Evolutionary conservation across 1,140 invertebrate species (phyloP), one percentile per base, ranked within the genome.

Genomic region (Procambarus virginalis): DNA sequence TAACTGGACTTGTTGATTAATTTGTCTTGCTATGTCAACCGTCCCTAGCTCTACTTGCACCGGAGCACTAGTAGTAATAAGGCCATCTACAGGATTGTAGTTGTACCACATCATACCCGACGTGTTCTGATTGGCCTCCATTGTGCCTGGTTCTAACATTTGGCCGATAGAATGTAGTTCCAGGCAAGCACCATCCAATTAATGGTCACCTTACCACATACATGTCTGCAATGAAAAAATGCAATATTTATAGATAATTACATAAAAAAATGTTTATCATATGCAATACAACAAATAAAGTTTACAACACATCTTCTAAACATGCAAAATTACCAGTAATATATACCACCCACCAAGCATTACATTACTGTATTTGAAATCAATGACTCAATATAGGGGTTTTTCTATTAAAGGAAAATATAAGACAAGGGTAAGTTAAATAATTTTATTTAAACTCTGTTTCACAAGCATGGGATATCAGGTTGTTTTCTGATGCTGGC

Each of bases 401-500:
- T 76, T 45, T 22, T 60, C 34, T 68, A 76, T 34, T 34, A 34
- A 89, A 78, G 81, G 68, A 49, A 77, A 76, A 89, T 84, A 83
- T 46, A 89, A 89, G 70, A 89, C 87, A 83, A 88, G 70, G 79
- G 49, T 78, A 82, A 12, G 46, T 60, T 77, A 64, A 76, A 89
- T 60, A 64, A 20, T 51, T 89, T 89, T 89, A 83, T 83, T 89
- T 58, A 82, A 76, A 55, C n/a, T 89, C 70, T 89, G 87, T 64
- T 89, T 89, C 75, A 89, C 87, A 89, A 89, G 87, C 73, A 89
- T 89, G 87, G 87, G 87, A 89, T 89, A 89, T 89, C 87, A 89
- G 87, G 87, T 89, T 89, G 87, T 89, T 89, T 84, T 89, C 80
- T 89, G 70, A 73, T 75, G 86, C 79, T 89, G 80, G 79, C 68